phyloP scores from a whole-genome alignment of 2,797 vertebrate genomes.

The Pogonophryne albipinna region DNA sequence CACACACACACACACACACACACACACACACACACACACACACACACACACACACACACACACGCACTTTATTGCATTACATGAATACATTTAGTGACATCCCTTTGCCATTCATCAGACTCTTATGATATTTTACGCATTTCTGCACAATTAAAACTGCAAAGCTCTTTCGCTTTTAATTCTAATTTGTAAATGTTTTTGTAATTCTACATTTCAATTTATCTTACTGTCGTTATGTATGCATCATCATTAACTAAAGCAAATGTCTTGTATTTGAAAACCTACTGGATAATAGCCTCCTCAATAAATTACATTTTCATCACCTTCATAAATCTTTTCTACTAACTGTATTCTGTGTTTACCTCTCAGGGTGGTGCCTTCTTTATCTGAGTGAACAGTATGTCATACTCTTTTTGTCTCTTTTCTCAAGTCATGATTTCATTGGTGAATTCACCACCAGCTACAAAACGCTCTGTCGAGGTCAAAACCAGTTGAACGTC shows the following conservation, averaged over 20 bases:
- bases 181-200: no score
- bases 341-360: not conserved
- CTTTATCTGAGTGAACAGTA: constrained; percentile 1
- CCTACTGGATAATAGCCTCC: not conserved
- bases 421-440: constrained; percentile 91
- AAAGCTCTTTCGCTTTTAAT: no score
- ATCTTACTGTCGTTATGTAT: no score
- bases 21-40: not conserved
- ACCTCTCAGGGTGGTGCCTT: not conserved
- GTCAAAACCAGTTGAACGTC: constrained; percentile 91
- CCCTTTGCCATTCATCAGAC: no score
- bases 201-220: no score
- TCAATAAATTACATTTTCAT: constrained; percentile 12
- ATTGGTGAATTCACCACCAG: constrained; percentile 96
- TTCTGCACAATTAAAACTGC: not conserved
- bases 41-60: no score
- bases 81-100: no score
- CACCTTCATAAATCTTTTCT: not conserved
- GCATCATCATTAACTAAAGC: no score
- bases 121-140: not conserved
- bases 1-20: no score
- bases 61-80: no score
- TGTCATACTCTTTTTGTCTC: constrained; percentile 36
- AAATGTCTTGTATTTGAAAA: no score
- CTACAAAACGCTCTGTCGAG: constrained; percentile 92